Percentiles rank a stretch among this genome's conserved stretches.
phyloP scores from a whole-genome alignment of 2,888 invertebrate genomes.

The Harpalus rufipes region DNA sequence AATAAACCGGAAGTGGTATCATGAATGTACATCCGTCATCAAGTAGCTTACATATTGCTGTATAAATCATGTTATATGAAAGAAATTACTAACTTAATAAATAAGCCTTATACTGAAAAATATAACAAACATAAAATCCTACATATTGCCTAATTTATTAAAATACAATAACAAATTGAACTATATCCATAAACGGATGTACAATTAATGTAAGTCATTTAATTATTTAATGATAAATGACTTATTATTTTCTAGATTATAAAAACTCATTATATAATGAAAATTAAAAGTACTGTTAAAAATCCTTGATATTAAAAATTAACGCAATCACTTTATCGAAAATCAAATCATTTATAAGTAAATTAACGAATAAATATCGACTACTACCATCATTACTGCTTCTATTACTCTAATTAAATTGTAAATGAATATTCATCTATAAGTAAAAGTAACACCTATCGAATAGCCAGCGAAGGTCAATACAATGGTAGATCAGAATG shows the following conservation, averaged over 20 bases:
- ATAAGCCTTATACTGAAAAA: too few species aligned
- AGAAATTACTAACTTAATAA: too few species aligned
- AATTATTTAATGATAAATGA: neutral
- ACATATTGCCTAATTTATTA: too few species aligned
- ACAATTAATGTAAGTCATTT: neutral
- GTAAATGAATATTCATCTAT: neutral
- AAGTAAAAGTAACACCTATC: constrained; percentile 6
- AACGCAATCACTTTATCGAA: neutral
- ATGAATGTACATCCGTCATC: too few species aligned
- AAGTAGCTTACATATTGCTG: too few species aligned
- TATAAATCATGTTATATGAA: too few species aligned
- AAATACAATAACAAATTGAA: too few species aligned
- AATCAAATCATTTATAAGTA: neutral
- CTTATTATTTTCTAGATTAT: neutral
- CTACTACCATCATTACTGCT: neutral
- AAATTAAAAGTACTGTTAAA: neutral
- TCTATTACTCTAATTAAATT: constrained; percentile 4
- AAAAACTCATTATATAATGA: neutral
- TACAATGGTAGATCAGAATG: neutral
- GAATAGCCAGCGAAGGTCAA: neutral
- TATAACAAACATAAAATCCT: too few species aligned
- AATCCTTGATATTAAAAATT: neutral
- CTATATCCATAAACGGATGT: too few species aligned
- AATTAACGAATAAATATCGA: neutral
- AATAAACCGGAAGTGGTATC: too few species aligned